Base-by-base conservation (phyloP, 2,888 invertebrate genomes). In the Adela reaumurella region DNA sequence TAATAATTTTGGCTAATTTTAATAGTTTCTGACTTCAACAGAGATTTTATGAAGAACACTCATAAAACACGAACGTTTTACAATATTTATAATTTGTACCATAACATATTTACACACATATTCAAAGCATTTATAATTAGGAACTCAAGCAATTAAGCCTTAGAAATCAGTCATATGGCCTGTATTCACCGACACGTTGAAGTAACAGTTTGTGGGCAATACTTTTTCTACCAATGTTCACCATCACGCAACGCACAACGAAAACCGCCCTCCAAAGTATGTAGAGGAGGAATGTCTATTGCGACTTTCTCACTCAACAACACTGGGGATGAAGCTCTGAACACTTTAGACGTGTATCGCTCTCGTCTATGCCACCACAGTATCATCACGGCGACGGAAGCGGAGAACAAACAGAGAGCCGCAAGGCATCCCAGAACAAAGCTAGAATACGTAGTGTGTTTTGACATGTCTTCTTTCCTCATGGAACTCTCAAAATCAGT, bases 401-500 rank as follows among this genome's bases (percentile, higher is more conserved):
- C 53, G 5, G 67, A 56, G 55, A 74, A 70, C 47, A 73, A 56
- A 17, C 71, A 51, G 24, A 74, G 59, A 3, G 72, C 74, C 4
- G 70, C 68, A 52, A 67, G 66, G 19, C 64, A 64, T n/a, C 74
- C 73, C 48, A 68, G 60, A 47, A 70, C 61, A 19, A 70, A 54
- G 53, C 73, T 68, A 46, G 64, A 55, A 53, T 64, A 65, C 46
- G 64, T 63, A 49, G 58, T 60, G 42, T 61, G 63, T 45, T 56
- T 58, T 17, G 20, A 29, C 19, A 60, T 55, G 48, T 61, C 67
- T 54, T 69, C 70, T 43, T 67, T 68, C 46, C 62, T 61, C 20
- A 69, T 66, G 11, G 70, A 68, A 58, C 67, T 68, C 48, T 70
- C 69, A 41, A 73, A 58, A 48, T 71, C 68, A 2, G 70, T 64